A percentile compares a stretch with the other conserved stretches of the same genome.
phyloP scores from a whole-genome alignment of 1,140 invertebrate species.

The Trichogramma pretiosum region DNA sequence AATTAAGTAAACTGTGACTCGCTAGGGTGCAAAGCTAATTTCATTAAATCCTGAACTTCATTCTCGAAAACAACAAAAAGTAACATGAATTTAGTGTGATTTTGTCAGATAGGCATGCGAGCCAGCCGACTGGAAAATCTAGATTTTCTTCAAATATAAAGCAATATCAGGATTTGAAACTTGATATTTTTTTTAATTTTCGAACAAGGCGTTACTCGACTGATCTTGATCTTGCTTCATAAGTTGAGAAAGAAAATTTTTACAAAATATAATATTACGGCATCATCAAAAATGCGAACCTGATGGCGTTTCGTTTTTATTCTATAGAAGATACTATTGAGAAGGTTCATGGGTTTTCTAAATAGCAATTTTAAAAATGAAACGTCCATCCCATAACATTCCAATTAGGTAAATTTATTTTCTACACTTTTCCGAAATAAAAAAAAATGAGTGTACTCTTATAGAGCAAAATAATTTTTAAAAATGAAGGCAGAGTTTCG shows the following conservation, averaged over 20 bases:
- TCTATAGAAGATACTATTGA: too few relatives aligned
- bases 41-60: slow-evolving; percentile 20
- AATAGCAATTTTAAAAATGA: slow-evolving; percentile 11
- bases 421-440: too few relatives aligned
- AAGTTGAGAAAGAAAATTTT: too few relatives aligned
- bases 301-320: slow-evolving; percentile 16
- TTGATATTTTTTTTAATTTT: background rate
- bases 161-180: background rate
- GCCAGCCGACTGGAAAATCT: slow-evolving; percentile 34
- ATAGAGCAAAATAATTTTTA: too few relatives aligned
- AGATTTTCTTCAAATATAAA: background rate
- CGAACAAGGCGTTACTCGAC: background rate
- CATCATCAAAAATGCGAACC: too few relatives aligned
- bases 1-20: slow-evolving; percentile 25
- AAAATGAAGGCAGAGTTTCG: too few relatives aligned
- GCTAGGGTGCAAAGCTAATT: slow-evolving; percentile 43
- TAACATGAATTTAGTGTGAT: background rate
- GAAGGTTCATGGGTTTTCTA: background rate
- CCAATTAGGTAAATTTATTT: too few relatives aligned
- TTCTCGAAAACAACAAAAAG: slow-evolving; percentile 8
- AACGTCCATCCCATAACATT: slow-evolving; percentile 25
- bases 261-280: too few relatives aligned
- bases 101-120: slow-evolving; percentile 41
- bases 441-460: too few relatives aligned
- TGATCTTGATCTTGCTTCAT: too few relatives aligned